Evolutionary conservation across 2,113 vertebrate species (phyloP).

Genomic region (Petroica traversi): DNA sequence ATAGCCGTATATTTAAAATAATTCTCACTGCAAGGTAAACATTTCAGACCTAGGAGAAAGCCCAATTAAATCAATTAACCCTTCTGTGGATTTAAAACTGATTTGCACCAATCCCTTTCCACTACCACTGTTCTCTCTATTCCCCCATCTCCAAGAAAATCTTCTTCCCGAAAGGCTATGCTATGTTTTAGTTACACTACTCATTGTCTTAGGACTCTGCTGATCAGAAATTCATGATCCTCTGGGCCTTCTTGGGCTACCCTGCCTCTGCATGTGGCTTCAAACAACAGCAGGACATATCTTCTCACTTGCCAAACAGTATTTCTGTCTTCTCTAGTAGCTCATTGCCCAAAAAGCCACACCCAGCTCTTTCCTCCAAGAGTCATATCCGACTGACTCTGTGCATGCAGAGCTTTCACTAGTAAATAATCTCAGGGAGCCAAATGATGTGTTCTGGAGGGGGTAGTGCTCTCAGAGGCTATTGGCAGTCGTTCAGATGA

Average conservation of each 20-base stretch:
- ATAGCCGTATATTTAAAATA: not conserved
- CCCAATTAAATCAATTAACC: conserved; percentile 9
- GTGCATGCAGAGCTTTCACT: not conserved
- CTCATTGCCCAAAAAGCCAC: conserved; percentile 3
- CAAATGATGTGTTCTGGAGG: conserved; percentile 1
- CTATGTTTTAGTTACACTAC: not conserved
- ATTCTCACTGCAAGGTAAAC: not conserved
- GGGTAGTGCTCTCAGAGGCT: conserved; percentile 57
- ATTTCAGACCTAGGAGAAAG: not conserved
- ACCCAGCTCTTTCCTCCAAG: not conserved
- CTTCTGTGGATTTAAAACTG: not conserved
- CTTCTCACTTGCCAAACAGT: not conserved
- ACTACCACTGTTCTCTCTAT: not conserved
- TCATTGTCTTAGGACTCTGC: not conserved
- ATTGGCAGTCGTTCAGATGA: conserved; percentile 68
- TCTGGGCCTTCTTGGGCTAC: not conserved
- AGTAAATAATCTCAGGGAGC: conserved; percentile 48
- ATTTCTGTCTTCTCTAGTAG: not conserved
- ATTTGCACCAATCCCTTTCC: not conserved
- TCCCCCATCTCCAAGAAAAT: not conserved
- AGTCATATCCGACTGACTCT: not conserved
- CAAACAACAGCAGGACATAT: not conserved
- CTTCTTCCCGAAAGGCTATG: not conserved
- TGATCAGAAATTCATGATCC: not conserved
- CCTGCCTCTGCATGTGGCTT: not conserved